Base-by-base conservation (phyloP, 1,140 invertebrate genomes). In the Centruroides vittatus region DNA sequence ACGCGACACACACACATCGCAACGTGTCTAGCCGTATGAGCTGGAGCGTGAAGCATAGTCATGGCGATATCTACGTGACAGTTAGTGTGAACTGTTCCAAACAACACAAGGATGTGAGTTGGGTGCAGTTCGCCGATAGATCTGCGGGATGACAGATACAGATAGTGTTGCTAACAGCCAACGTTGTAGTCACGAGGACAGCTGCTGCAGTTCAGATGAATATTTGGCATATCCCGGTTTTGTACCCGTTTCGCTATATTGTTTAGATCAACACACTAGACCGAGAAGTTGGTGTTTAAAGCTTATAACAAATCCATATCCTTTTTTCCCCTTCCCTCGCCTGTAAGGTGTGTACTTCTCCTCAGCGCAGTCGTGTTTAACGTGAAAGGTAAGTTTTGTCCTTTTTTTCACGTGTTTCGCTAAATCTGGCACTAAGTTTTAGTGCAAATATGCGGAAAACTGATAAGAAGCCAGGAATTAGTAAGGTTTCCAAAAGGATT, bases 301-400 rank as follows among this genome's bases (percentile, higher is more conserved):
- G 67, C 86, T 95, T 75, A 95, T 97, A 76, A 94, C 91, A 54
- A 97, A 95, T 86, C 91, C 92, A 94, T 95, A 95, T 95, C 91
- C 91, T 94, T 94, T 94, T 84, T 48, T 59, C 50, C 11, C 46
- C 10, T 56, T 5, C 2, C 12, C 5, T 51, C 23, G 1, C 49
- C 6, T 12, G 49, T 51, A 51, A 51, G 3, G 23, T n/a, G 12
- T 51, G 5, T 51, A 51, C 23, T 51, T 12, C 49, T 2, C 49
- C 23, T 5, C 11, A 5, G 12, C 6, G 5, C 23, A 5, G 5
- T 10, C 12, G 8, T 57, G 47, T 23, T 55, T 11, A 49, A 49
- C 35, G n/a, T 10, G 36, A 51, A 61, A 35, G 34, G n/a, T n/a
- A 34, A 11, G 36, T 60, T 36, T 46, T 52, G 53, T 35, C 9